phyloP scores from a whole-genome alignment of 2,113 vertebrate species.

The Choloepus hoffmanni region DNA sequence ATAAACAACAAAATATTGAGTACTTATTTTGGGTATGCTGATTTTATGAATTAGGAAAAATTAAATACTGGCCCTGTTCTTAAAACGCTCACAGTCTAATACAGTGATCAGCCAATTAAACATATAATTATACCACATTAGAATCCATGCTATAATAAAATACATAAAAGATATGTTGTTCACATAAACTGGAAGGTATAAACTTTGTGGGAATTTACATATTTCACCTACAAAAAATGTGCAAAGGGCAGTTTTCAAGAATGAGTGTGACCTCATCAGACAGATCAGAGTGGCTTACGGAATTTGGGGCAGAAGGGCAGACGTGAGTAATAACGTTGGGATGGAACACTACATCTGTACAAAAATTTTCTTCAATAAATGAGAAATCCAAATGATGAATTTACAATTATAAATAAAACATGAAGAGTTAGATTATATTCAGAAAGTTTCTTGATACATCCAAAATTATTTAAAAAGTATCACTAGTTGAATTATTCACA shows the following conservation, averaged over 20 bases:
- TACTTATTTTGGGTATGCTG: neutral
- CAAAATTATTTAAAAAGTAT: neutral
- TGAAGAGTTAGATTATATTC: neutral
- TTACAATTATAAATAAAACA: neutral
- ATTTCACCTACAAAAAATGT: neutral
- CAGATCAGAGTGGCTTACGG: neutral
- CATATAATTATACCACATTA: neutral
- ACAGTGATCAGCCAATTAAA: neutral
- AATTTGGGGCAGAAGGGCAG: neutral
- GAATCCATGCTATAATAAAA: neutral
- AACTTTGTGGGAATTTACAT: neutral
- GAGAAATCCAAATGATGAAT: neutral
- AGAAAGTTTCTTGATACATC: neutral
- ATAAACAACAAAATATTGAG: neutral
- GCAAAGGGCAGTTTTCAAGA: neutral
- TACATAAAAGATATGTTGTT: neutral
- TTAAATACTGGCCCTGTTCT: neutral
- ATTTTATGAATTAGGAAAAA: neutral
- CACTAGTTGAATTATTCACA: neutral
- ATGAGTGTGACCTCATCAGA: neutral
- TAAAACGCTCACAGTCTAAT: neutral
- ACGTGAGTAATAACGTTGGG: neutral
- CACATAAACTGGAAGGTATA: neutral
- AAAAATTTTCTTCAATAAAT: neutral
- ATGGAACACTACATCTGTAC: neutral